Evolutionary conservation across 2,797 vertebrate species (phyloP).

Genomic region (Phalanger gymnotis): DNA sequence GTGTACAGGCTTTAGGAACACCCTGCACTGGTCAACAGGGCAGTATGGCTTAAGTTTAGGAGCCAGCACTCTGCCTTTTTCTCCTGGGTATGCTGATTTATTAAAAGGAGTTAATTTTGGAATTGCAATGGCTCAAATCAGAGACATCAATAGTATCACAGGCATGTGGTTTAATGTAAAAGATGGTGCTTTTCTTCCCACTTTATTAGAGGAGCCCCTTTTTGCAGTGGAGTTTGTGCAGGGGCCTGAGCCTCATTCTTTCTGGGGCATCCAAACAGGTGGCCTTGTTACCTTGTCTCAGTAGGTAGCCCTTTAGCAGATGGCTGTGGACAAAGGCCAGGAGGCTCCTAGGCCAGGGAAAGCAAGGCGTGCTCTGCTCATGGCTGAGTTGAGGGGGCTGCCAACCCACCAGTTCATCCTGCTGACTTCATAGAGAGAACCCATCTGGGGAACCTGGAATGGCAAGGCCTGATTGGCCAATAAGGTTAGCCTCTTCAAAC

Average conservation of each 20-base stretch:
- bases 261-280: neutral
- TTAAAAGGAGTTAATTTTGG: neutral
- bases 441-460: neutral
- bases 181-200: neutral
- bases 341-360: neutral
- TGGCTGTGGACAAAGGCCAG: neutral
- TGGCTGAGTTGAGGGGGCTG: neutral
- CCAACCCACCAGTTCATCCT: neutral
- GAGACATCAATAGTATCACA: neutral
- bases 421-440: neutral
- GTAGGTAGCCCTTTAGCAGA: neutral
- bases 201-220: neutral
- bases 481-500: neutral
- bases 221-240: neutral
- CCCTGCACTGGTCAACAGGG: neutral
- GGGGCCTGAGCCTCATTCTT: neutral
- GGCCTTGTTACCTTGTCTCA: neutral
- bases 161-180: neutral
- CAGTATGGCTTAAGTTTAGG: neutral
- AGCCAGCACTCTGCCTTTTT: neutral
- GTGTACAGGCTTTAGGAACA: no score
- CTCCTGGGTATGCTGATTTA: neutral
- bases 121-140: neutral
- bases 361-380: neutral
- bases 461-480: neutral